phyloP scores from a whole-genome alignment of 2,888 invertebrate species.

The Boloria selene region DNA sequence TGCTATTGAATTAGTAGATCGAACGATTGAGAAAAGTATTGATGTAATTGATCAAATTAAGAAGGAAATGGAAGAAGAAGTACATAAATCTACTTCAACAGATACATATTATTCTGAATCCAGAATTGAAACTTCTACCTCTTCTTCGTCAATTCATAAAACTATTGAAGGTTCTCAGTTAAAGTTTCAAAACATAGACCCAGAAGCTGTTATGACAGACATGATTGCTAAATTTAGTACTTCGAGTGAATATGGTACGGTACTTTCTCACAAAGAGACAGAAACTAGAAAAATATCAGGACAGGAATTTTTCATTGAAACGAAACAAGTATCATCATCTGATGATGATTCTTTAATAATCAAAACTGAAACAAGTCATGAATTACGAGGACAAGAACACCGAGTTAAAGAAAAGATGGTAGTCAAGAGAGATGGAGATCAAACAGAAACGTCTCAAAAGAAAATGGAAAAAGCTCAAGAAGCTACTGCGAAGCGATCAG shows the following conservation, averaged over 20 bases:
- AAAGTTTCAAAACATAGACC: slow-evolving; percentile 70
- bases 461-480: slow-evolving; percentile 79
- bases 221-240: slow-evolving; percentile 71
- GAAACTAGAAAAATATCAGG: slow-evolving; percentile 77
- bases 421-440: slow-evolving; percentile 70
- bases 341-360: slow-evolving; percentile 76
- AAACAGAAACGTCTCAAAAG: slow-evolving; percentile 77
- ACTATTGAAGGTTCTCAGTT: slow-evolving; percentile 63
- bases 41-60: slow-evolving; percentile 72
- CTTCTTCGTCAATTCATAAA: slow-evolving; percentile 73
- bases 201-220: slow-evolving; percentile 68
- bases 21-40: slow-evolving; percentile 73
- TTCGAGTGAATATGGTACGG: slow-evolving; percentile 63
- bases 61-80: slow-evolving; percentile 73
- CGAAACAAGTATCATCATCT: slow-evolving; percentile 75
- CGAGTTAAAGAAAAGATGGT: slow-evolving; percentile 76
- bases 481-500: slow-evolving; percentile 73
- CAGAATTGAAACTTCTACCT: slow-evolving; percentile 69
- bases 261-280: slow-evolving; percentile 79
- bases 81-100: slow-evolving; percentile 63
- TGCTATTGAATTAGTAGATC: slow-evolving; percentile 80
- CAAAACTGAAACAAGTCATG: slow-evolving; percentile 75
- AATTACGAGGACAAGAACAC: slow-evolving; percentile 76
- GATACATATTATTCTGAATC: slow-evolving; percentile 73
- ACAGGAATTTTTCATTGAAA: slow-evolving; percentile 75